phyloP scores from a whole-genome alignment of 2,113 vertebrate genomes.

The Sigmodon hispidus region DNA sequence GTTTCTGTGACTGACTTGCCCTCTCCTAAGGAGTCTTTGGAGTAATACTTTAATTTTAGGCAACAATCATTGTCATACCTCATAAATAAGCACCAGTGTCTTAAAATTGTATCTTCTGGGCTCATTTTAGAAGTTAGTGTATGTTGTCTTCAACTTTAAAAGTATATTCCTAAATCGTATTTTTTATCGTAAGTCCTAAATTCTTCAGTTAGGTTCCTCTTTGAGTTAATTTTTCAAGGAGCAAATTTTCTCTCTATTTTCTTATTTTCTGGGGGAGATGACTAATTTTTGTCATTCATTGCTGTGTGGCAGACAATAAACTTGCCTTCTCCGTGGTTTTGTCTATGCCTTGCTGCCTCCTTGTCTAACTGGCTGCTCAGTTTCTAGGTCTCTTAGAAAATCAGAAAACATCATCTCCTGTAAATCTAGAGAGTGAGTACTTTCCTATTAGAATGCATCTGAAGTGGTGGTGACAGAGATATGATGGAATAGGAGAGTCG shows the following conservation, averaged over 20 bases:
- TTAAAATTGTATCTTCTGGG: slow-evolving; percentile 3
- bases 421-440: slow-evolving; percentile 9
- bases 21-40: slow-evolving; percentile 50
- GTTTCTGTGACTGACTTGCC: slow-evolving; percentile 49
- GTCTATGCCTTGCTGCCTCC: neutral
- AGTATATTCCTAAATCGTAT: neutral
- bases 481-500: neutral
- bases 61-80: slow-evolving; percentile 23
- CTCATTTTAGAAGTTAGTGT: neutral
- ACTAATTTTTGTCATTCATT: neutral
- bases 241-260: neutral
- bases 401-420: neutral
- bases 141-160: slow-evolving; percentile 32
- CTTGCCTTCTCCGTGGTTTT: neutral
- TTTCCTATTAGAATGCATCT: slow-evolving; percentile 26
- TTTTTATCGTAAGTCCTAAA: slow-evolving; percentile 24
- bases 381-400: neutral
- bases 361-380: neutral
- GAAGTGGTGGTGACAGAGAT: neutral
- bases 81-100: slow-evolving; percentile 35
- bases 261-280: neutral
- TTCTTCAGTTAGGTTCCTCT: slow-evolving; percentile 2
- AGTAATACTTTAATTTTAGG: slow-evolving; percentile 58
- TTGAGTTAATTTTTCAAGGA: slow-evolving; percentile 23
- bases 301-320: neutral